Evolutionary conservation across 30 jellyfish, hydroid and myxozoan species (phyloP).

Genomic region (Pseudorhiza aurosa): DNA sequence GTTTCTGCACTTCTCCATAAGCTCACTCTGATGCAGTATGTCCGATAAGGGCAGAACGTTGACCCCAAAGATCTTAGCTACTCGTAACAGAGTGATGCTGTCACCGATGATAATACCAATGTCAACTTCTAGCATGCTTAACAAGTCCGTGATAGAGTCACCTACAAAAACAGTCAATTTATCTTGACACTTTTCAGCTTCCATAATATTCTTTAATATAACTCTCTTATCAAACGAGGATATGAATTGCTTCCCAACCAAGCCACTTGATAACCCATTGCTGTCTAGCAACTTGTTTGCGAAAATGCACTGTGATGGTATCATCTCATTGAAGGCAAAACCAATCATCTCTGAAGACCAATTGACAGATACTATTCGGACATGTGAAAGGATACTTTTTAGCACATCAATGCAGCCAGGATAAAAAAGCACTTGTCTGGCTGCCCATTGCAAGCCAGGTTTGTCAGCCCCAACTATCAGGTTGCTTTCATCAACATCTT

Average conservation of each 20-base stretch:
- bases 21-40: not conserved
- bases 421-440: conserved; percentile 29
- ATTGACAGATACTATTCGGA: conserved; percentile 70
- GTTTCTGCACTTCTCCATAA: not conserved
- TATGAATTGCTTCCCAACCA: conserved; percentile 36
- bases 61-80: conserved; percentile 46
- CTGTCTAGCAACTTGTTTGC: conserved; percentile 52
- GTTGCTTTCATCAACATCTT: conserved; percentile 50
- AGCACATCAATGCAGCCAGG: conserved; percentile 59
- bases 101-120: conserved; percentile 64
- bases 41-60: conserved; percentile 15
- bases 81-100: conserved; percentile 27
- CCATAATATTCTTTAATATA: not conserved
- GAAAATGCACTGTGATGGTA: conserved; percentile 35
- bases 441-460: conserved; percentile 50
- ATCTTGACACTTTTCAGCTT: not conserved
- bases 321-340: conserved; percentile 30
- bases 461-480: conserved; percentile 42
- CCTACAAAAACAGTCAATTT: conserved; percentile 64
- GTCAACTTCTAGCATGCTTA: conserved; percentile 43
- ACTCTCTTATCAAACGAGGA: conserved; percentile 49
- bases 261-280: conserved; percentile 49
- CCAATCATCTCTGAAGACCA: conserved; percentile 72
- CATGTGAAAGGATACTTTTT: conserved; percentile 10
- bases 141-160: conserved; percentile 66